Conservation (phyloP, 2,888 invertebrate genomes). For the Hirtodrosophila alboralis region DNA sequence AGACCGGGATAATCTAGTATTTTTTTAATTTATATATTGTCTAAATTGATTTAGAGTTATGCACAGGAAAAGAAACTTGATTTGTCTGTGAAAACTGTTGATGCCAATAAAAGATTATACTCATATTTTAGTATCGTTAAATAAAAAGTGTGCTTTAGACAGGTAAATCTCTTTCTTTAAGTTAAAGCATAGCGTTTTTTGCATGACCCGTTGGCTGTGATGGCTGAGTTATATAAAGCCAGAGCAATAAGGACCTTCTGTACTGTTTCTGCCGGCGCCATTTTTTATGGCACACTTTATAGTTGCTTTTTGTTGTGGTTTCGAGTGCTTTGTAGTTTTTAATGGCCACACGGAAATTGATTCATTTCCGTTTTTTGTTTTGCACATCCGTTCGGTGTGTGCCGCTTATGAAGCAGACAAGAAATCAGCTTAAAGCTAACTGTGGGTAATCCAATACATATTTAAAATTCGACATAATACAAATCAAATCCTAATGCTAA, state of each 20-base stretch:
- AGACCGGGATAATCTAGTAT: too few relatives aligned
- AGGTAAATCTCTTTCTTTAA: conserved; percentile 16
- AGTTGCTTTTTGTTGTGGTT: conserved; percentile 43
- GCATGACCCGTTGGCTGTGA: background rate
- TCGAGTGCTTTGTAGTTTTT: conserved; percentile 68
- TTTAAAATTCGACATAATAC: conserved; percentile 52
- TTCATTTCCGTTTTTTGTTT: conserved; percentile 73
- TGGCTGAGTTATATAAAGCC: conserved; percentile 5
- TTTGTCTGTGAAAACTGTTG: too few relatives aligned
- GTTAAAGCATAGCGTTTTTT: conserved; percentile 23
- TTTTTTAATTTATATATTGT: too few relatives aligned
- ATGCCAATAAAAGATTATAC: too few relatives aligned
- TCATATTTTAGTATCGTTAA: too few relatives aligned
- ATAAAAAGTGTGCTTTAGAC: background rate
- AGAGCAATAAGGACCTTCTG: conserved; percentile 6
- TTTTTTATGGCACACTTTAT: conserved; percentile 46
- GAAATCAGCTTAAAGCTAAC: conserved; percentile 44
- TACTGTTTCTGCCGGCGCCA: conserved; percentile 13
- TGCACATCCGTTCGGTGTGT: conserved; percentile 52
- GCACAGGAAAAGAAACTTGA: too few relatives aligned
- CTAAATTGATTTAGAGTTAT: too few relatives aligned
- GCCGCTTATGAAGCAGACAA: conserved; percentile 19
- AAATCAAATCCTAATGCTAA: conserved; percentile 58
- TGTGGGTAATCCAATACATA: conserved; percentile 38
- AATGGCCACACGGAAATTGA: conserved; percentile 76